Base-by-base conservation (phyloP, 1,140 invertebrate genomes). In the Maconellicoccus hirsutus region DNA sequence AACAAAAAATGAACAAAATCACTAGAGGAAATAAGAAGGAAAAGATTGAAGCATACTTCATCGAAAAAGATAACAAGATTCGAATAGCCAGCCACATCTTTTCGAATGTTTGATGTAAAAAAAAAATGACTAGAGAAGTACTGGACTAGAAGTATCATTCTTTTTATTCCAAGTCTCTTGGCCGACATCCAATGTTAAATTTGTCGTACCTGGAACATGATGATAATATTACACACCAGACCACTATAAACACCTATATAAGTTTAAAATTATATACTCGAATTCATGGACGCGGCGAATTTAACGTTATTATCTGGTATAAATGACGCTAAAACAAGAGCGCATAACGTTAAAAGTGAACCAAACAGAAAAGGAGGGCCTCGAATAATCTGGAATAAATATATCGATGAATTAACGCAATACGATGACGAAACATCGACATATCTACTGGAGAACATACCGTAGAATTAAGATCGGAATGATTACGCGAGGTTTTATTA, bases 331-430 rank as follows among this genome's bases (percentile, higher is more conserved):
- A 98, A 93, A 72, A 96, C 81, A 76, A 98, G 84, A 29, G 97
- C 97, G 79, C 94, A 90, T 74, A 98, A 90, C 70, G 98, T 97
- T 78, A 99, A 85, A 77, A 99, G 83, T 70, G 96, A 93, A 71
- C 97, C 98, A 82, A 99, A 96, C 29, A 98, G 92, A 83, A 99
- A 99, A n/a, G 97, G 96, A 66, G 97, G 97, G n/a, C 97, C 97
- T 63, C 96, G 96, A 75, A 98, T 87, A 75, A 98, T 81, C 81
- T 91, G 83, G 21, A 79, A 78, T 59, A 63, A 69, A 72, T 61
- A 71, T 70, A 70, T 72, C 52, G 27, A 70, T 74, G 38, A n/a
- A 59, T 69, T 19, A 69, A 73, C 27, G n/a, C 59, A 61, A 21
- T 59, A 16, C 22, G 72, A 72, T 59, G 33, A 38, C 33, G 26